These are phyloP conservation scores for Apostichopus leukothele DNA, from an alignment of 53 echinoderm and acorn worm genomes.

Conservation along the genomic window DNA sequence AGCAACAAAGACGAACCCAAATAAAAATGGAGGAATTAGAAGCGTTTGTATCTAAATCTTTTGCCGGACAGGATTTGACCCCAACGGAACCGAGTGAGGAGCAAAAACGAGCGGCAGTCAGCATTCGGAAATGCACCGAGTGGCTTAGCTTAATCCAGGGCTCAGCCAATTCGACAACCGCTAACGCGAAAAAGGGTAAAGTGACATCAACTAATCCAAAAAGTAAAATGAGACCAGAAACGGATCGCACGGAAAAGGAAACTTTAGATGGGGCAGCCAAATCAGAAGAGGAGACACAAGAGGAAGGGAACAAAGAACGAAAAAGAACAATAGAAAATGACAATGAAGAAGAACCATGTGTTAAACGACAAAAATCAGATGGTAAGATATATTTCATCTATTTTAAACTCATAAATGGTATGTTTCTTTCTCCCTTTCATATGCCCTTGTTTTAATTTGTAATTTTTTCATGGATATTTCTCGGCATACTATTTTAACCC, in stretches of 20 bases:
- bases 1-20: no score
- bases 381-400: neutral
- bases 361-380: slow-evolving; percentile 15
- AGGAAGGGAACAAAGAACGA: neutral
- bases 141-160: slow-evolving; percentile 78
- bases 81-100: slow-evolving; percentile 48
- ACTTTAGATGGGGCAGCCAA: slow-evolving; percentile 2
- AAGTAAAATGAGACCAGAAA: slow-evolving; percentile 35
- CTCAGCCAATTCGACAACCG: neutral
- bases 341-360: neutral
- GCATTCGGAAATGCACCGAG: slow-evolving; percentile 76
- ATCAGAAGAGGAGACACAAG: neutral
- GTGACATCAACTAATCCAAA: slow-evolving; percentile 29
- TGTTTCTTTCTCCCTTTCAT: no score
- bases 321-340: neutral
- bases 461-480: no score
- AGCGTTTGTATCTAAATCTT: slow-evolving; percentile 96
- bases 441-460: no score
- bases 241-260: slow-evolving; percentile 9
- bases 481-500: no score
- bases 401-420: no score
- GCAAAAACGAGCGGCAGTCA: slow-evolving; percentile 55
- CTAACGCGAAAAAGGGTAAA: neutral
- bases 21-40: slow-evolving; percentile 82
- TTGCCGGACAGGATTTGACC: slow-evolving; percentile 69